Evolutionary conservation across 2,888 invertebrate species (phyloP), one percentile per base, ranked within the genome.

Genomic region (Camponotus fellah): DNA sequence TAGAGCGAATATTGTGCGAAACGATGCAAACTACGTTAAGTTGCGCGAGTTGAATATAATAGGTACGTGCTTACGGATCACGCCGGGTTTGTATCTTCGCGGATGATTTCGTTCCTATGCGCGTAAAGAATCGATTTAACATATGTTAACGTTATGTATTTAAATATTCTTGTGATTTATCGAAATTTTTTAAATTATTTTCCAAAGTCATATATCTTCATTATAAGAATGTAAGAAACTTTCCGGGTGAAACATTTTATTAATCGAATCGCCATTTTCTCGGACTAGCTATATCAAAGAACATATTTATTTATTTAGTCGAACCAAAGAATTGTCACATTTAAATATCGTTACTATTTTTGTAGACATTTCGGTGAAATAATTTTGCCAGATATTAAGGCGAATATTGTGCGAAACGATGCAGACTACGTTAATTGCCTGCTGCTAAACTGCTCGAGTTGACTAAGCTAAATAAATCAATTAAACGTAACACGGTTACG

Each of bases 381-480:
- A 46, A 37, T 21, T 12, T 17, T 46, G 34, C 60, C 10, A 43
- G 14, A 46, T 14, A 53, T 53, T 53, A 53, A 53, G n/a, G 8
- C n/a, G 53, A 53, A 53, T n/a, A 53, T 53, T 53, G n/a, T 53
- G 53, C 8, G 53, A 53, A 58, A 21, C 9, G 71, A 58, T 5
- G 26, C 17, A 66, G 21, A 53, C 34, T 37, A 26, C n/a, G 56
- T 40, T 69, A 69, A 77, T 79, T 79, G 60, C 69, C 32, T 34
- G 43, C 21, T 10, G 46, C 71, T 60, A 9, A 69, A 21, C 21
- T 10, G 34, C 37, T 80, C 34, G 43, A 71, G 77, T 77, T 77
- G 60, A 71, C 60, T 80, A 43, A 43, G 58, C 43, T 60, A 71
- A 71, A 80, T 72, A 80, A 80, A 80, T 80, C 72, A 80, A 80